These are phyloP conservation scores for Picus viridis DNA, from an alignment of 2,797 vertebrate genomes.

Conservation along the genomic window DNA sequence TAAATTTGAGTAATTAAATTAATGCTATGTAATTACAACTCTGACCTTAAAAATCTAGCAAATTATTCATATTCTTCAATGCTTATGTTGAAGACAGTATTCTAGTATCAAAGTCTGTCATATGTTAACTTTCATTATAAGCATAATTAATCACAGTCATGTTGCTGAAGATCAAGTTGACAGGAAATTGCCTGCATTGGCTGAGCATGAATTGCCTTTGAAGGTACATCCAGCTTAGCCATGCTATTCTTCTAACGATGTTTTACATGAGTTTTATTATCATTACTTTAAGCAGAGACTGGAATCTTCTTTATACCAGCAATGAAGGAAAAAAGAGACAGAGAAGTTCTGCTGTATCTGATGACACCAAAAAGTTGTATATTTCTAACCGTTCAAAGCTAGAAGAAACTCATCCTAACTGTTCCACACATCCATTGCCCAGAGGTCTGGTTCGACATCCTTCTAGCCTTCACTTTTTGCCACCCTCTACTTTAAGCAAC, in stretches of 20 bases:
- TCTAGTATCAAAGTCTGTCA: background rate
- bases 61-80: background rate
- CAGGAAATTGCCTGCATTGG: background rate
- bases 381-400: background rate
- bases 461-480: background rate
- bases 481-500: background rate
- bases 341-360: background rate
- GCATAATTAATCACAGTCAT: background rate
- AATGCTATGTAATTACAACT: conserved; percentile 25
- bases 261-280: background rate
- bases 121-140: background rate
- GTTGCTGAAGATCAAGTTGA: background rate
- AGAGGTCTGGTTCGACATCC: background rate
- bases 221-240: background rate
- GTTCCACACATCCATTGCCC: background rate
- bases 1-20: conserved; percentile 52
- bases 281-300: background rate
- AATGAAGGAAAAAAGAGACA: background rate
- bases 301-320: background rate
- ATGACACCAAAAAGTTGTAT: background rate
- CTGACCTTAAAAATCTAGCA: conserved; percentile 42
- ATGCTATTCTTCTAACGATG: background rate
- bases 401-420: background rate
- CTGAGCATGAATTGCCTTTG: background rate
- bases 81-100: background rate